Evolutionary conservation across 2,888 invertebrate genomes (phyloP), one percentile per base, ranked within the genome.

Genomic region (Orthosia gothica): DNA sequence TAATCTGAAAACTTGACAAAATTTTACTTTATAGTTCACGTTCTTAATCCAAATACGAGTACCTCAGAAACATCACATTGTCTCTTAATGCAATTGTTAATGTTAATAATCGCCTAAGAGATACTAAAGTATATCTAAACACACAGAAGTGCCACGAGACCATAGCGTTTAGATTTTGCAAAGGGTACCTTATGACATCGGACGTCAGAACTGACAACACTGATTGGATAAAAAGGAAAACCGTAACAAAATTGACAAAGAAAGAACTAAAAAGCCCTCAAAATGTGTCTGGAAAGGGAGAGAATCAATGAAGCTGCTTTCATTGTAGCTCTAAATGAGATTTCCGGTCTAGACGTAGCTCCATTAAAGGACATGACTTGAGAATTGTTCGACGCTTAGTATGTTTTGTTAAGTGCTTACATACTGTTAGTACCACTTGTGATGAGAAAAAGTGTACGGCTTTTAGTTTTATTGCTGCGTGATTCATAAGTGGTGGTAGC

Each of bases 261-360:
- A 45, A 16, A 32, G 9, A 57, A 77, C 47, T 52, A 52, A 81
- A 76, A 58, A 45, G 13, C 69, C 50, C 20, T 69, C 23, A 12
- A 57, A 57, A 23, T 64, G 45, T 52, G 40, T 81, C 57, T 61
- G 23, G 20, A 69, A 69, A 50, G 67, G 69, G 75, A 32, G 49
- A 54, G 66, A 64, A 57, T 65, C 70, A 76, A 81, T 82, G 55
- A 65, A 76, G 40, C n/a, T 49, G 58, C 64, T 81, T 72, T 72
- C 71, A 68, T 64, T 63, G 49, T 57, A 50, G 57, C 40, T 23
- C 66, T 76, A 71, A 81, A 86, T 81, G 63, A 69, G 64, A 66
- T 69, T 75, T 84, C 87, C 84, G 77, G 87, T 86, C 84, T 86
- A 84, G 87, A 84, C 84, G 47, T 32, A 32, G 52, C 45, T 45